Evolutionary conservation across 1,140 invertebrate species (phyloP), one percentile per base, ranked within the genome.

Genomic region (Microplitis demolitor): DNA sequence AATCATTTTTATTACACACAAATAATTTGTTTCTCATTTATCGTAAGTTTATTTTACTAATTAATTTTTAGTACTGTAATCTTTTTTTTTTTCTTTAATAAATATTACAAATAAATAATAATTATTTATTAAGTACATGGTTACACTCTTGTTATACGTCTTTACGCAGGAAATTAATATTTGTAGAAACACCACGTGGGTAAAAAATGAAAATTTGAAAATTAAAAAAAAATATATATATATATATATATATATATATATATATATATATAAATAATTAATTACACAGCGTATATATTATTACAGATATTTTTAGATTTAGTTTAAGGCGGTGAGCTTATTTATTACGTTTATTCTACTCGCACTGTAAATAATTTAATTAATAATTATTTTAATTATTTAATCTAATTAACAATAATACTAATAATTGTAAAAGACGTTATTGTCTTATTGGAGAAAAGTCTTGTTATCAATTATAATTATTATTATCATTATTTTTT

Each of bases 331-430:
- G 79, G 82, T 81, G 83, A 85, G 83, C 83, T 84, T 85, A 85
- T 85, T 85, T 85, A 85, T 85, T 85, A 83, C 73, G 71, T 81
- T 80, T 80, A 73, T 79, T 80, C 51, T 77, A 78, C 80, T 78
- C 75, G 61, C 77, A 78, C 75, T 85, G 84, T 85, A 85, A 66
- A 85, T 83, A 84, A 67, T 67, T 67, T 13, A 34, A 78, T 77
- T 76, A 77, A 79, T 75, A 76, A 45, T 39, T 5, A 39, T 39
- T 39, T 39, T 39, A 39, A 9, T 39, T 39, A 39, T 73, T 67
- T 61, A 68, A 74, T 75, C 67, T 77, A 75, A 75, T 71, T 75
- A 61, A 60, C 68, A 71, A 74, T 51, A 54, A 39, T 6, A 39
- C 4, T 53, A 73, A 39, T 67, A 68, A 50, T 3, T 35, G 14